A percentile compares a stretch with the other conserved stretches of the same genome.
phyloP scores from a whole-genome alignment of 2,113 vertebrate genomes.

The Misgurnus anguillicaudatus region DNA sequence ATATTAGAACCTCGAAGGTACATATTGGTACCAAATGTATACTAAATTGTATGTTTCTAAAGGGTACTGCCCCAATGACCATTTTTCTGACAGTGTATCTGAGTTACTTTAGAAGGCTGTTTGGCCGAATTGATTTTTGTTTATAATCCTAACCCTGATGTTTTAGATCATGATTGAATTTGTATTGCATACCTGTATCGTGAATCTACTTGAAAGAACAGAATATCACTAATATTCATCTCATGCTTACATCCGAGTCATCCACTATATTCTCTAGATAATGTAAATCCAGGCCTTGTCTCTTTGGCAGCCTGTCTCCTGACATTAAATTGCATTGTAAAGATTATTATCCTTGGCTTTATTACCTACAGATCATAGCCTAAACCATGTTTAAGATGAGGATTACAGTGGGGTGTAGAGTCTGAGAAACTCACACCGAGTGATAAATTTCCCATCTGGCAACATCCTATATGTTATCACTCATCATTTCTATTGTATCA shows the following conservation, averaged over 20 bases:
- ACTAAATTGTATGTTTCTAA: no score
- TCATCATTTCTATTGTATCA: constrained; percentile 17
- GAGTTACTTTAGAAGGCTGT: background rate
- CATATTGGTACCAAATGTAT: no score
- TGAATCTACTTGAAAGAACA: constrained; percentile 11
- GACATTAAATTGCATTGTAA: constrained; percentile 16
- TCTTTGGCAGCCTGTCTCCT: background rate
- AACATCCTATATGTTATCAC: constrained; percentile 10
- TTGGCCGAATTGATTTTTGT: background rate
- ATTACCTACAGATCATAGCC: constrained; percentile 9
- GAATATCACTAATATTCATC: background rate
- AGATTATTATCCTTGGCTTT: constrained; percentile 12
- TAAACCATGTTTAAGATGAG: constrained; percentile 16
- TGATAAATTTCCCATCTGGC: constrained; percentile 15
- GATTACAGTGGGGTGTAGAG: background rate
- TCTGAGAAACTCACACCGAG: constrained; percentile 2
- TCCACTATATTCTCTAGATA: constrained; percentile 4
- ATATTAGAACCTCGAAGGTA: no score
- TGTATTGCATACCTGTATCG: background rate
- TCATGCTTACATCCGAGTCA: constrained; percentile 17
- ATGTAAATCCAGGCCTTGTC: constrained; percentile 23
- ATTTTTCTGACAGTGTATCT: no score
- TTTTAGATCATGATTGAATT: background rate
- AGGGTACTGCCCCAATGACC: no score
- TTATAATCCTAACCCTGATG: background rate